Conservation (phyloP, 2,797 vertebrate genomes). For the Platalea minor region DNA sequence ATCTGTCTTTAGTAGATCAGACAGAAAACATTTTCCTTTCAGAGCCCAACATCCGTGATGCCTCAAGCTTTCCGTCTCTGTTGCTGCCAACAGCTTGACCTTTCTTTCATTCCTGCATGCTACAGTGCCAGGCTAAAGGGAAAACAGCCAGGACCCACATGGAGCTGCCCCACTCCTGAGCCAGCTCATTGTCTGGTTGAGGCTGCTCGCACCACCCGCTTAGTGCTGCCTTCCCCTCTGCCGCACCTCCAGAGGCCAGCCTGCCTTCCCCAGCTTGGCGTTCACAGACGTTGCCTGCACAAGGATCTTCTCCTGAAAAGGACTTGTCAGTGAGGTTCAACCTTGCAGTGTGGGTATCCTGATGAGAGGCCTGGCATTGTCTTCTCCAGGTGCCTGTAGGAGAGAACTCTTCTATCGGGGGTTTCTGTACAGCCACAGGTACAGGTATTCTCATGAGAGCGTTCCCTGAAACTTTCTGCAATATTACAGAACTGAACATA, state of each 20-base stretch:
- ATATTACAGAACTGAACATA: not conserved
- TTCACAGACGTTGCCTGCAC: not conserved
- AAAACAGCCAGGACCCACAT: not conserved
- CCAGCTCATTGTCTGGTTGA: not conserved
- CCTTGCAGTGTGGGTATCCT: not conserved
- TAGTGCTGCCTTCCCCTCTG: not conserved
- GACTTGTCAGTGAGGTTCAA: not conserved
- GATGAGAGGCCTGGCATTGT: not conserved
- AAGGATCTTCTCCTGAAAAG: not conserved
- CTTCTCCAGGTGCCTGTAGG: not conserved
- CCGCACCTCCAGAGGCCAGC: not conserved
- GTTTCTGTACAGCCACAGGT: not conserved
- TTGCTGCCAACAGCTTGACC: not conserved
- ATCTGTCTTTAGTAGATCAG: not conserved
- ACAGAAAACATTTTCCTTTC: not conserved
- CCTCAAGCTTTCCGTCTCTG: not conserved
- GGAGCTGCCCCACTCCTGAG: not conserved
- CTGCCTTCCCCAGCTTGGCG: not conserved
- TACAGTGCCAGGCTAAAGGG: not conserved
- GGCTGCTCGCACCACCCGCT: rapidly evolving
- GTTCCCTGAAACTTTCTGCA: not conserved
- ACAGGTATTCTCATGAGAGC: not conserved
- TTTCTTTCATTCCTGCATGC: slow-evolving; percentile 1
- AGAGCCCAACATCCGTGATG: not conserved
- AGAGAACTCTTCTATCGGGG: not conserved